Evolutionary conservation across 2,888 invertebrate genomes (phyloP), one percentile per base, ranked within the genome.

Genomic region (Drosophila limbata): DNA sequence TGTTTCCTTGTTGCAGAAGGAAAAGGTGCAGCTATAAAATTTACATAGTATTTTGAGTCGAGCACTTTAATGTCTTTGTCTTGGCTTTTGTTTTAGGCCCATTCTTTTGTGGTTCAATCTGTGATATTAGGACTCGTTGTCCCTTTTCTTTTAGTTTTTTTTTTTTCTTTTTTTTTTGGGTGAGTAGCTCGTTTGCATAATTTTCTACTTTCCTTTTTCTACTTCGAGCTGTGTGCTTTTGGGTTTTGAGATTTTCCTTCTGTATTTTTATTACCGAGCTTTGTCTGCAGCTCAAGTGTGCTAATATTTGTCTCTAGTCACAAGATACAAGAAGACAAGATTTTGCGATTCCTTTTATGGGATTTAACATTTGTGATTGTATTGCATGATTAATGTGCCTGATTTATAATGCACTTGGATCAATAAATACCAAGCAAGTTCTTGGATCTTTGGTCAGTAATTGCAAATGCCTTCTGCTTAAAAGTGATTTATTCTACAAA

Each of bases 171-270:
- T 44, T 21, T 3, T 45, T n/a, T n/a, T 21, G 13, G 28, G 40
- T 45, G 69, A 69, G 63, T 68, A 53, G 60, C 70, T 73, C 77
- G 77, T 83, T 79, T 81, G 79, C 86, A 85, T 88, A 88, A 85
- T 79, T 88, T 75, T 68, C 55, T 65, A 66, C 79, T 83, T 65
- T 74, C 51, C 50, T 67, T 60, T 88, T 75, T 68, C 55, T 65
- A 64, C 79, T 45, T 55, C 55, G 51, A 17, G 25, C 53, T 53
- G 28, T 56, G 56, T 44, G 40, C 55, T 55, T 37, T 63, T 35
- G 45, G 56, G 35, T 50, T 69, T 51, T 31, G 19, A 70, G 64
- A 48, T 60, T 74, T 61, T 42, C 28, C 45, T 45, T n/a, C 44
- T 52, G 39, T 52, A 25, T 52, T 48, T 64, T 64, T 65, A 67